phyloP scores from a whole-genome alignment of 2,888 invertebrate genomes.

The Erebia ligea region DNA sequence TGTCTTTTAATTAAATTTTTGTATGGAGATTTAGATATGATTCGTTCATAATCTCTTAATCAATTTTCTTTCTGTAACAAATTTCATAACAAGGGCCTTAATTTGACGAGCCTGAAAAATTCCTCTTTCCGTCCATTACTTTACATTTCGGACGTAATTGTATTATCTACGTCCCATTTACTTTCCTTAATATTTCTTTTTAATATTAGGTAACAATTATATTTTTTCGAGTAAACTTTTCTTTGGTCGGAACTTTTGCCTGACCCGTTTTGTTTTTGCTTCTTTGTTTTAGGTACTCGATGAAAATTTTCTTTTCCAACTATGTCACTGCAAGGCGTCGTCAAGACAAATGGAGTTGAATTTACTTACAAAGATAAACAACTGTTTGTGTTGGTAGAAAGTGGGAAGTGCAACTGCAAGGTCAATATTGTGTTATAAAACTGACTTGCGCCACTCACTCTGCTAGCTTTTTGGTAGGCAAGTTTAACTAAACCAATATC shows the following conservation, averaged over 20 bases:
- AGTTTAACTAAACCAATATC: no score
- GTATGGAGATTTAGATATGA: slow-evolving; percentile 22
- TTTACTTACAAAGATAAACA: background rate
- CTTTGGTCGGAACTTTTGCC: slow-evolving; percentile 16
- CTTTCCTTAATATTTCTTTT: slow-evolving; percentile 46
- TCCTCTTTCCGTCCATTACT: slow-evolving; percentile 45
- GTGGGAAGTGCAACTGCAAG: background rate
- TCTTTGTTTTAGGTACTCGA: background rate
- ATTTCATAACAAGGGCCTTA: slow-evolving; percentile 41
- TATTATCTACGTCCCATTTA: slow-evolving; percentile 48
- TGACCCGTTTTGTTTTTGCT: slow-evolving; percentile 8
- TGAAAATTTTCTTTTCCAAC: background rate
- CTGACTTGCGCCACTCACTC: background rate
- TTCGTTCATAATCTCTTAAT: slow-evolving; percentile 34
- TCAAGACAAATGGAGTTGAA: background rate
- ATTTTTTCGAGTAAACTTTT: slow-evolving; percentile 16
- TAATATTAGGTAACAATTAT: slow-evolving; percentile 33
- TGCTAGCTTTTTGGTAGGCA: no score
- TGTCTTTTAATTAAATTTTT: slow-evolving; percentile 20
- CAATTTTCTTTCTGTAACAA: slow-evolving; percentile 38
- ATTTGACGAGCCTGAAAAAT: slow-evolving; percentile 41
- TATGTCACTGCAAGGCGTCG: background rate
- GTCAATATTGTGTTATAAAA: background rate
- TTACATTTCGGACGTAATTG: slow-evolving; percentile 46
- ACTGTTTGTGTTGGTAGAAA: background rate